These are phyloP conservation scores for Episyrphus balteatus DNA, from an alignment of 1,140 invertebrate species.

Conservation along the genomic window DNA sequence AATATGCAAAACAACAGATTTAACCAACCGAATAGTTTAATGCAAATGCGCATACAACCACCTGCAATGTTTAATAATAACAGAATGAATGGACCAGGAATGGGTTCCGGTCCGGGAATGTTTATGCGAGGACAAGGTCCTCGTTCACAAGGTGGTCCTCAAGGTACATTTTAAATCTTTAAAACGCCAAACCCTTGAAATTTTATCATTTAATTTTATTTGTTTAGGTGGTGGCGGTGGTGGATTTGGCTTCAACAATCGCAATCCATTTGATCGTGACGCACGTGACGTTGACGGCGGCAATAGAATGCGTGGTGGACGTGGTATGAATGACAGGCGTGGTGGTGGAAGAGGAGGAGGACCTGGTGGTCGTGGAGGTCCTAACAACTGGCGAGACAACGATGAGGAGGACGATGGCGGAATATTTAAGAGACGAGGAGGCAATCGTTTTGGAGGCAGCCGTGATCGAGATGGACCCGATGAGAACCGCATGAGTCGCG, in stretches of 20 bases:
- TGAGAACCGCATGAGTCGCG: constrained; percentile 9
- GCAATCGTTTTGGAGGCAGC: constrained; percentile 18
- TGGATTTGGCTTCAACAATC: constrained; percentile 32
- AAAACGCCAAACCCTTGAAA: background rate
- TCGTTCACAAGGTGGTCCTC: constrained; percentile 13
- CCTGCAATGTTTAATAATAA: constrained; percentile 26
- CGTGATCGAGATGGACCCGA: constrained; percentile 14
- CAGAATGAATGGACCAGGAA: constrained; percentile 16
- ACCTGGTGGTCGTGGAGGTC: constrained; percentile 11
- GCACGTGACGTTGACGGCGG: constrained; percentile 34
- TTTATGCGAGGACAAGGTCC: constrained; percentile 7
- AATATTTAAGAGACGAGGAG: constrained; percentile 27
- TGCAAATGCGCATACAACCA: constrained; percentile 35
- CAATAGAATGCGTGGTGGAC: constrained; percentile 24
- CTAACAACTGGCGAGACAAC: constrained; percentile 24
- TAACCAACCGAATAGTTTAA: constrained; percentile 30
- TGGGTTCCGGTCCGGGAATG: background rate
- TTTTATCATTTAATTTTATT: background rate
- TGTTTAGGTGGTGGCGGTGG: constrained; percentile 11
- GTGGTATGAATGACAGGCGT: constrained; percentile 26
- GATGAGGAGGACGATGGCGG: constrained; percentile 22
- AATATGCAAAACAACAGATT: constrained; percentile 34
- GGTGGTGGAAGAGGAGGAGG: constrained; percentile 11
- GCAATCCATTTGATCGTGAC: constrained; percentile 35
- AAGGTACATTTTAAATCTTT: constrained; percentile 12